Evolutionary conservation across 2,888 invertebrate species (phyloP).

Genomic region (Nephrotoma appendiculata): DNA sequence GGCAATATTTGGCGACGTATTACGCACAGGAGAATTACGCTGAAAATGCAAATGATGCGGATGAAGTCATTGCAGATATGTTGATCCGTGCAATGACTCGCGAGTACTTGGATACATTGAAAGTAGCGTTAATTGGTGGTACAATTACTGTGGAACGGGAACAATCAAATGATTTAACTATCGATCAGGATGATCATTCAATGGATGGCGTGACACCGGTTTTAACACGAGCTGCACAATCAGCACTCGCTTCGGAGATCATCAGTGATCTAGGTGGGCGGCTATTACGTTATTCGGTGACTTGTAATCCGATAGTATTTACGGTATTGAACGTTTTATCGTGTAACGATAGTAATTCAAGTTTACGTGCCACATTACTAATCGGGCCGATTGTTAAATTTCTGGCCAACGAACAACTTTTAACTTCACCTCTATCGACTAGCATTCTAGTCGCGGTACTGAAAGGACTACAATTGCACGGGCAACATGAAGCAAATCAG

Average conservation of each 20-base stretch:
- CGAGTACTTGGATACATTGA: constrained; percentile 74
- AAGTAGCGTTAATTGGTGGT: constrained; percentile 61
- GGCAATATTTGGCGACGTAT: constrained; percentile 64
- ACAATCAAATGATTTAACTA: constrained; percentile 27
- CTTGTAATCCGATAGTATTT: constrained; percentile 47
- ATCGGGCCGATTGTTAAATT: constrained; percentile 56
- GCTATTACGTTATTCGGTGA: constrained; percentile 48
- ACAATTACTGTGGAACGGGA: constrained; percentile 28
- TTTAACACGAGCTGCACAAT: constrained; percentile 31
- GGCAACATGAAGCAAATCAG: constrained; percentile 81
- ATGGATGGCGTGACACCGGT: constrained; percentile 51
- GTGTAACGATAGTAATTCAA: constrained; percentile 77
- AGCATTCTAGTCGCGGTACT: constrained; percentile 65
- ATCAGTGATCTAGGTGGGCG: constrained; percentile 70
- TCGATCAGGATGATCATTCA: constrained; percentile 51
- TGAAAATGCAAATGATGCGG: constrained; percentile 61
- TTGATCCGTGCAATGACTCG: constrained; percentile 71
- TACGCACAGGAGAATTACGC: constrained; percentile 63
- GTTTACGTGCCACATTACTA: constrained; percentile 62
- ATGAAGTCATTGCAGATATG: constrained; percentile 75
- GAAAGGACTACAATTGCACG: constrained; percentile 69
- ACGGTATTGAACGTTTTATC: constrained; percentile 52
- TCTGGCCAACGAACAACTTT: constrained; percentile 44
- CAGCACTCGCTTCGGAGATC: constrained; percentile 47
- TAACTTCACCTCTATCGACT: constrained; percentile 50